Percentiles rank a stretch among this genome's conserved stretches.
Conservation (phyloP, 2,888 invertebrate genomes). For the Drosophila mayaguana region DNA sequence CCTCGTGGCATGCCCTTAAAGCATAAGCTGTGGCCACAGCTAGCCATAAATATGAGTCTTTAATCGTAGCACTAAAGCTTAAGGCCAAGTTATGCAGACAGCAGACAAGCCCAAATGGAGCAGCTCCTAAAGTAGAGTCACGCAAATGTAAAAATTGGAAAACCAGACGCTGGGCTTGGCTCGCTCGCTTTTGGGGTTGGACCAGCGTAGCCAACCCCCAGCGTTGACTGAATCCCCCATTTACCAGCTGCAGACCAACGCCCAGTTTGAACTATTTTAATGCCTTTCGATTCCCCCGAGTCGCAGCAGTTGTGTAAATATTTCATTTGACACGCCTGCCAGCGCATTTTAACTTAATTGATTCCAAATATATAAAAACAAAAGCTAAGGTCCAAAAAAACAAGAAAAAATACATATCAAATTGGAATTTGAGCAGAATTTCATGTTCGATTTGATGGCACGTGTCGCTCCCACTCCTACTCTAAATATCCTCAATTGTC, state of each 20-base stretch:
- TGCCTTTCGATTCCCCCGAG: slow-evolving; percentile 24
- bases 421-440: slow-evolving; percentile 61
- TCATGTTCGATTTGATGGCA: slow-evolving; percentile 39
- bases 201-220: slow-evolving; percentile 9
- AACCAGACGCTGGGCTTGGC: slow-evolving; percentile 14
- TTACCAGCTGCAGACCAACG: slow-evolving; percentile 36
- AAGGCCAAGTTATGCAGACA: slow-evolving; percentile 37
- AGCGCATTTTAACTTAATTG: slow-evolving; percentile 61
- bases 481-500: slow-evolving; percentile 20
- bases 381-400: background rate
- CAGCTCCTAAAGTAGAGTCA: slow-evolving; percentile 36
- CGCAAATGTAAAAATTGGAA: slow-evolving; percentile 54
- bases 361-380: slow-evolving; percentile 35
- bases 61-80: slow-evolving; percentile 54
- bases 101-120: slow-evolving; percentile 16
- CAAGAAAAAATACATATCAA: background rate
- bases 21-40: background rate
- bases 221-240: background rate
- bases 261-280: slow-evolving; percentile 59
- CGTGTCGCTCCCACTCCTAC: slow-evolving; percentile 13
- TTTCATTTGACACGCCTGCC: slow-evolving; percentile 51
- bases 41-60: slow-evolving; percentile 36
- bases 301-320: slow-evolving; percentile 53
- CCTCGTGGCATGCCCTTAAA: background rate
- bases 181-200: slow-evolving; percentile 8